phyloP scores from a whole-genome alignment of 2,888 invertebrate genomes.

The Allophyes oxyacanthae region DNA sequence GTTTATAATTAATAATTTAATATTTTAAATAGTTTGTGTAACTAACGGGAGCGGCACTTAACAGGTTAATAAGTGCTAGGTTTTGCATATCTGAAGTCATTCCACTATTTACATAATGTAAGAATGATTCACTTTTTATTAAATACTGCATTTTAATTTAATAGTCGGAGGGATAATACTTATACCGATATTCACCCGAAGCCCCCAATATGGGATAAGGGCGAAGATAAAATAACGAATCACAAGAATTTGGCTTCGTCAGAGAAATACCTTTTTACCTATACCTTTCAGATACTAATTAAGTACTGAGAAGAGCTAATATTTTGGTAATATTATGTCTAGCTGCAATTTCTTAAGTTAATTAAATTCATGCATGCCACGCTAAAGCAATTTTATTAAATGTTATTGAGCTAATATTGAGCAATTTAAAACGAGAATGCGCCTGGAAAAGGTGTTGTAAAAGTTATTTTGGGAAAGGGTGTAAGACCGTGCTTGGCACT shows the following conservation, averaged over 20 bases:
- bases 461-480: too few relatives aligned
- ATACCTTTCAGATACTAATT: background rate
- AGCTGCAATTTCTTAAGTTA: conserved; percentile 20
- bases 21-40: background rate
- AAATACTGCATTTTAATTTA: background rate
- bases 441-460: conserved; percentile 7
- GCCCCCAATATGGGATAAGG: too few relatives aligned
- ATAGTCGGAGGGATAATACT: too few relatives aligned
- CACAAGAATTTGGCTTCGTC: background rate
- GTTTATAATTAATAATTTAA: too few relatives aligned
- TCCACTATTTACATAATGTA: conserved; percentile 2
- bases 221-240: background rate
- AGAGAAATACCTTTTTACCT: background rate
- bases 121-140: conserved; percentile 1
- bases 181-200: too few relatives aligned
- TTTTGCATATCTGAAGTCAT: conserved; percentile 7
- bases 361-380: conserved; percentile 39
- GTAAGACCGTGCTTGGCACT: too few relatives aligned
- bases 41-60: background rate
- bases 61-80: background rate
- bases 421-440: conserved; percentile 20
- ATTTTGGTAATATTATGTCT: background rate
- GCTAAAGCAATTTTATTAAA: conserved; percentile 15
- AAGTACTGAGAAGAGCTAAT: background rate
- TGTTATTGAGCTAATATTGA: conserved; percentile 36